Evolutionary conservation across 2,797 vertebrate species (phyloP).

Genomic region (Dipus sagitta): DNA sequence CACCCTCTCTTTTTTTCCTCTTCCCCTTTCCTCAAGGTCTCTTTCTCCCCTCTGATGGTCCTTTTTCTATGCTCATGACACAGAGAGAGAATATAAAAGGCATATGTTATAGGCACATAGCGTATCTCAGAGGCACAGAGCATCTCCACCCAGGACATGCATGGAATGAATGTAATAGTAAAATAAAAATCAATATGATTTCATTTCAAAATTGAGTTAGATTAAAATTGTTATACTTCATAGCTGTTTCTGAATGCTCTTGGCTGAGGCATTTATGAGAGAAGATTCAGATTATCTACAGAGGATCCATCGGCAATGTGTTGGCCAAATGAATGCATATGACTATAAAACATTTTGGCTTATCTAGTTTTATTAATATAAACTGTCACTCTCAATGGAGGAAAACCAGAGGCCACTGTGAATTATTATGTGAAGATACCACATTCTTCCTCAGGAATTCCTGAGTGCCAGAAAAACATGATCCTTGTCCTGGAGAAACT

Average conservation of each 20-base stretch:
- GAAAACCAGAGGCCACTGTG: neutral
- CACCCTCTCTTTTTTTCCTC: no score
- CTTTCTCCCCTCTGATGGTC: neutral
- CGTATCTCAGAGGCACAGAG: rapidly evolving
- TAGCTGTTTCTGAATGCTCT: neutral
- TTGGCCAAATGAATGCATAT: neutral
- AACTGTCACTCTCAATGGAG: neutral
- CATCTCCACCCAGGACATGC: neutral
- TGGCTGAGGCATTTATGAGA: neutral
- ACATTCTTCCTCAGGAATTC: no score
- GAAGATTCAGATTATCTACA: neutral
- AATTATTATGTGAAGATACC: neutral
- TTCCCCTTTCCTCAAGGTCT: neutral
- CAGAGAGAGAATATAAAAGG: no score
- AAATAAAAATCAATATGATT: neutral
- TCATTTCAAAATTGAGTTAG: neutral
- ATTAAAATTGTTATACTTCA: neutral
- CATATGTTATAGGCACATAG: no score
- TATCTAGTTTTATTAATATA: neutral
- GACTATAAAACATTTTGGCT: neutral
- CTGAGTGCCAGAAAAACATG: neutral
- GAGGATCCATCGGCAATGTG: neutral
- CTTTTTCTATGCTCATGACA: neutral
- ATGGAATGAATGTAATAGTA: neutral
- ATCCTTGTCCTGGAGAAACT: neutral